Evolutionary conservation across 2,113 vertebrate genomes (phyloP), one percentile per base, ranked within the genome.

Genomic region (Corvus cornix): DNA sequence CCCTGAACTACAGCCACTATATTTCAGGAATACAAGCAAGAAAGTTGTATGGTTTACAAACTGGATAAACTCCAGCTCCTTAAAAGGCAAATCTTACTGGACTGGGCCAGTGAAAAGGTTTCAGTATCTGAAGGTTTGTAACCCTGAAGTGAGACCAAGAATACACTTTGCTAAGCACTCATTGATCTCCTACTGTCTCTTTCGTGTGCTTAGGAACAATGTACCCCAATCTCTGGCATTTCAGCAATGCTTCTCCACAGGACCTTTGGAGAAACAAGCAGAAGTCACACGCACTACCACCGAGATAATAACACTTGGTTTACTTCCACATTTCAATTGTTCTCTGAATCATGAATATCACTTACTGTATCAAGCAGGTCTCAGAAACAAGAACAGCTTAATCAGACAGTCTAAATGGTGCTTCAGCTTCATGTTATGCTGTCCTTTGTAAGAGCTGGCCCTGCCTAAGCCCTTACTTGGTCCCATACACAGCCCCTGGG

Each of bases 401-500:
- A 51, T 37, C 43, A 69, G 52, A 23, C 16, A 31, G 10, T 18
- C 12, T 35, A 51, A 81, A 35, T 48, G 72, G 35, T 56, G 20
- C 27, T 58, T 52, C 26, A 35, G 39, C 13, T 64, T 52, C 53
- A 16, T 14, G 9, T 56, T 58, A 6, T 43, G 41, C 24, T 72
- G 31, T 24, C 31, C 48, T 43, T 2, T 4, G 2, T 12, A 28
- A 62, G 52, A 62, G 14, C 15, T 74, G 27, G 35, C 17, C 16
- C 30, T 30, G 16, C 13, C 41, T 12, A 58, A 31, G 27, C 9
- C 16, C 7, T 37, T 7, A 1, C 19, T 51, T 9, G 4, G 35
- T n/a, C 30, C 19, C 44, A 26, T 2, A 26, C 0, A 0, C 2
- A n/a, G 22, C 16, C 15, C 51, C 39, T 9, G 43, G 14, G 11